Evolutionary conservation across 2,797 vertebrate species (phyloP).

Genomic region (Parauchenoglanis ngamensis): DNA sequence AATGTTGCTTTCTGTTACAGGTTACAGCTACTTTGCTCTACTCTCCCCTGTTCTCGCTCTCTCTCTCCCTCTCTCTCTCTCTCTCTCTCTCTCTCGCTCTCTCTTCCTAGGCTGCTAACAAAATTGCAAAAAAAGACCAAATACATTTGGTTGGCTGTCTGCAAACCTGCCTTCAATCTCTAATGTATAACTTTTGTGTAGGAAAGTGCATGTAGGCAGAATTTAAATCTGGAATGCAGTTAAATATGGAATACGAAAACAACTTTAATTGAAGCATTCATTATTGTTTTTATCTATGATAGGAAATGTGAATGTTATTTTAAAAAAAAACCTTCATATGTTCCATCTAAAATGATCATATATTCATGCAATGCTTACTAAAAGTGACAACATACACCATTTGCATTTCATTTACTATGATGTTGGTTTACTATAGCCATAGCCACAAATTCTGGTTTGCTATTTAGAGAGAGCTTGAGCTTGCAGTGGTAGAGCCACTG

Average conservation of each 20-base stretch:
- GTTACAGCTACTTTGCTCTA: background rate
- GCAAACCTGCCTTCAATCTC: background rate
- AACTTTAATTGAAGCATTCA: constrained; percentile 9
- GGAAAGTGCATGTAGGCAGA: background rate
- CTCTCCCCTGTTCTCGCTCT: background rate
- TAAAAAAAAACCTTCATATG: background rate
- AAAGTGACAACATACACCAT: background rate
- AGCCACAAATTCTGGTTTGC: background rate
- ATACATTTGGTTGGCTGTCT: background rate
- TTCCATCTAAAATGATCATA: background rate
- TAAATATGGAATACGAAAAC: constrained; percentile 37
- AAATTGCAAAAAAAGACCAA: background rate
- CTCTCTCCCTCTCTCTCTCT: background rate
- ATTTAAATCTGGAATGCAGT: constrained; percentile 19
- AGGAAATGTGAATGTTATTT: constrained; percentile 3
- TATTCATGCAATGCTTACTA: background rate
- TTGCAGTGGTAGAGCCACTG: constrained; percentile 22
- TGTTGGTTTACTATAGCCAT: background rate
- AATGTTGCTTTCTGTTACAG: background rate
- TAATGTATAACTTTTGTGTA: background rate
- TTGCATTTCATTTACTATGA: background rate
- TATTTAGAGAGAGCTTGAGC: background rate
- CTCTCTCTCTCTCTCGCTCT: background rate
- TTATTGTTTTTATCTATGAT: constrained; percentile 39
- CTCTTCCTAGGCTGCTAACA: background rate